Conservation (phyloP, 2,113 vertebrate genomes). For the Naja naja region DNA sequence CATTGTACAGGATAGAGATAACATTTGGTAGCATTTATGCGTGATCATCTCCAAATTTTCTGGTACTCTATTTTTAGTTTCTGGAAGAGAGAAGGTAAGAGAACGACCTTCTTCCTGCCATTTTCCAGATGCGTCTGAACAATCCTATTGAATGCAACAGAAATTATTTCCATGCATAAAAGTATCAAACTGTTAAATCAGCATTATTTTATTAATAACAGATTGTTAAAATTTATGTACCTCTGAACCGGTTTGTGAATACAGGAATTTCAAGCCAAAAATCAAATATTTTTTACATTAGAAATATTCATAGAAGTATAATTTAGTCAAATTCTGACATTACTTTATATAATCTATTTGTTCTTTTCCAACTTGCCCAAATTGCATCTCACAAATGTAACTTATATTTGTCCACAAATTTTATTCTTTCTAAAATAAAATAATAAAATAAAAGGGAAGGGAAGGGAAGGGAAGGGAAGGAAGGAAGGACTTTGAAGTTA, state of each 20-base stretch:
- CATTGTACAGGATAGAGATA: neutral
- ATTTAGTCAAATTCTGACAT: neutral
- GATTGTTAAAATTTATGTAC: neutral
- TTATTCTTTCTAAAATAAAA: neutral
- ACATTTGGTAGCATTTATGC: neutral
- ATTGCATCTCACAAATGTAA: neutral
- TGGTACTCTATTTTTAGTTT: neutral
- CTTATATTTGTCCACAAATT: neutral
- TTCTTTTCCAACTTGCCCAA: neutral
- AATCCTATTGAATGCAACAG: neutral
- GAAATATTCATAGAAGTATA: neutral
- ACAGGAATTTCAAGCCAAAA: neutral
- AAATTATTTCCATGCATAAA: neutral
- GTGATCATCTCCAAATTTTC: rapidly evolving
- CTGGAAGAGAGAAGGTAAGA: neutral
- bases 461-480: neutral
- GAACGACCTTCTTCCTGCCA: neutral
- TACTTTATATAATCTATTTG: neutral
- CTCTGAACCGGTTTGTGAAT: neutral
- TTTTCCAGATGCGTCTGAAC: neutral
- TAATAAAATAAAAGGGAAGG: too few species aligned
- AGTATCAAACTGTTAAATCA: neutral
- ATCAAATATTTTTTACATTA: neutral
- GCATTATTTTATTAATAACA: neutral
- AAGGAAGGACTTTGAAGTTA: neutral